Percentiles rank a stretch among this genome's conserved stretches.
Evolutionary conservation across 92 coral and sea anemone species (phyloP).

Genomic region (Muricea muricata): DNA sequence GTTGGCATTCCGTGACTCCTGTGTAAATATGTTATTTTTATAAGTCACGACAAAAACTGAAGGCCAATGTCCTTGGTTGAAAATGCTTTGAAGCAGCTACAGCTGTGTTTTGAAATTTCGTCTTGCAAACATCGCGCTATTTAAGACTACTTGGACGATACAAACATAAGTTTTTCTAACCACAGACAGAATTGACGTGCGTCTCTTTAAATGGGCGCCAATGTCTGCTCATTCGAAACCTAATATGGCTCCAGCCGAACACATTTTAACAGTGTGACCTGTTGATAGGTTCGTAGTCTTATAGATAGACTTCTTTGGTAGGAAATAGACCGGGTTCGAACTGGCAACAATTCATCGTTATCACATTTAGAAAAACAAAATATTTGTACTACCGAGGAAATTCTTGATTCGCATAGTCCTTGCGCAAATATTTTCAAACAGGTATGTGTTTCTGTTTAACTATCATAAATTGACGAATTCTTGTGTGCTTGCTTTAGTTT

Average conservation of each 20-base stretch:
- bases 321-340: constrained; percentile 31
- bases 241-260: constrained; percentile 39
- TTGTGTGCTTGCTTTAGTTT: neutral
- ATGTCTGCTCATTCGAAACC: constrained; percentile 50
- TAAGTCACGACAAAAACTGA: constrained; percentile 14
- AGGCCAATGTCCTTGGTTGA: constrained; percentile 45
- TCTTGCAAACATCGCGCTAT: constrained; percentile 22
- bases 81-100: constrained; percentile 38
- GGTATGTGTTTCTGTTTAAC: constrained; percentile 15
- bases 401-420: neutral
- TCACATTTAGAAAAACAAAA: constrained; percentile 34
- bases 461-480: neutral
- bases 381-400: constrained; percentile 25
- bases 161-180: constrained; percentile 19
- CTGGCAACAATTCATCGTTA: constrained; percentile 20
- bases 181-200: constrained; percentile 55
- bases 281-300: constrained; percentile 50
- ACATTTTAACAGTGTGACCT: constrained; percentile 55
- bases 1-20: constrained; percentile 9
- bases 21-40: neutral
- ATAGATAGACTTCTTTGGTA: constrained; percentile 36
- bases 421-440: constrained; percentile 10
- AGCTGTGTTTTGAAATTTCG: constrained; percentile 46
- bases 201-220: constrained; percentile 53
- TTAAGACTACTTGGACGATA: constrained; percentile 5